Evolutionary conservation across 35 echinoderm and acorn worm species (phyloP), one percentile per base, ranked within the genome.

Genomic region (Apostichopus californicus): DNA sequence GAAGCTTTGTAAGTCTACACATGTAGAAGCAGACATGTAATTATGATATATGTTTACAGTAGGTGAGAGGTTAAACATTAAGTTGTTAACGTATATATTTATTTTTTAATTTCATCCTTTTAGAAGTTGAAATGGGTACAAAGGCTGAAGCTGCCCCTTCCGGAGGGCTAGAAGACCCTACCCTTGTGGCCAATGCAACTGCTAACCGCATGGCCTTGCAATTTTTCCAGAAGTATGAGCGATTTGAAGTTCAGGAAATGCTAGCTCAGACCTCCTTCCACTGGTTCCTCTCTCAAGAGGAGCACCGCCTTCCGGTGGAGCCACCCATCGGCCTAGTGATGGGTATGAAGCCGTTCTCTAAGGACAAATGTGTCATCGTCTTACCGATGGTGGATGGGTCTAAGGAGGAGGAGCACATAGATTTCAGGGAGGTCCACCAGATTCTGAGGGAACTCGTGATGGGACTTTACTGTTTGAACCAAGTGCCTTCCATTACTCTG

Each of bases 221-320:
- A 57, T 93, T 99, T 90, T 99, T 99, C 86, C 95, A 99, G 78
- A 96, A 96, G 66, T 96, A 90, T 78, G 95, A 96, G 53, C 81
- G 95, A 20, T 96, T 96, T 86, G 97, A 99, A 68, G 96, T 95
- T 61, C 97, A 99, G 78, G 95, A 99, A 68, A 86, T 96, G 70
- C 87, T 99, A 52, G 95, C 97, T 5, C 95, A 96, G 91, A 93
- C 95, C 0, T 96, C 95, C 1, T 99, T 96, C 53, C 97, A 99
- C 61, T 99, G 97, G 97, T 93, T 96, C 28, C 83, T 99, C 10
- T 99, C 95, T 1, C 93, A 94, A 59, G 97, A 99, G 54, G 97
- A 99, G 73, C 95, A 96, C 92, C 94, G 92, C 13, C 94, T 98
- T 1, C 94, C 80, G 25, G 90, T 92, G n/a, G 94, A 95, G 17